A percentile compares a stretch with the other conserved stretches of the same genome.
phyloP scores from a whole-genome alignment of 2,888 invertebrate species.

The Drosophila kuntzei region DNA sequence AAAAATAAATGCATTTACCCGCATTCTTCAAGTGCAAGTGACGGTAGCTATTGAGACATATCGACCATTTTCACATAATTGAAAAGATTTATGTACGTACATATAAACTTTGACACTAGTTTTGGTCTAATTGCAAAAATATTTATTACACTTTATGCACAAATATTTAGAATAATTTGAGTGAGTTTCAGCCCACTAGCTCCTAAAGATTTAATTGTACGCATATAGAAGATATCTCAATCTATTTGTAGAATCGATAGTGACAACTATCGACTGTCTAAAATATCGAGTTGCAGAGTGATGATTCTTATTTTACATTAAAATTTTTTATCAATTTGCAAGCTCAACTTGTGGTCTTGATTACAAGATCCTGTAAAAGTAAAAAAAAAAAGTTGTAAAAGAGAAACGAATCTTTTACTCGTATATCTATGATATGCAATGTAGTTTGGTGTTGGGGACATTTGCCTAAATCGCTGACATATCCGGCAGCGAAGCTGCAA shows the following conservation, averaged over 20 bases:
- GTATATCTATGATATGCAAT: constrained; percentile 14
- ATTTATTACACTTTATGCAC: too few species aligned
- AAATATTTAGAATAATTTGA: too few species aligned
- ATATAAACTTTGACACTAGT: too few species aligned
- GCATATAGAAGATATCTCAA: neutral
- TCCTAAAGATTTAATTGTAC: too few species aligned
- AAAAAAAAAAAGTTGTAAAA: neutral
- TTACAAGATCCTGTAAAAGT: neutral
- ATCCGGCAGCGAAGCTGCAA: constrained; percentile 66
- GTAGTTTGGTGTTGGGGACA: constrained; percentile 39
- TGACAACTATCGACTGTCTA: neutral
- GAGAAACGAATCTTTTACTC: neutral
- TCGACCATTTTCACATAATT: too few species aligned
- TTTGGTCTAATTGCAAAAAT: too few species aligned
- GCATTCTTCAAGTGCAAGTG: too few species aligned
- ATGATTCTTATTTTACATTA: neutral
- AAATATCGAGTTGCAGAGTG: neutral
- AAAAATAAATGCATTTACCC: too few species aligned
- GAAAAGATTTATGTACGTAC: too few species aligned
- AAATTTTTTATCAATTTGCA: neutral
- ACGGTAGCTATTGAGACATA: too few species aligned
- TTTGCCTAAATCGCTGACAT: constrained; percentile 66
- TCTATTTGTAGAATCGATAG: too few species aligned
- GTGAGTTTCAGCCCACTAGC: too few species aligned
- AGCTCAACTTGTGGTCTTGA: neutral